Conservation (phyloP, 2,113 vertebrate species). For the Prionailurus viverrinus region DNA sequence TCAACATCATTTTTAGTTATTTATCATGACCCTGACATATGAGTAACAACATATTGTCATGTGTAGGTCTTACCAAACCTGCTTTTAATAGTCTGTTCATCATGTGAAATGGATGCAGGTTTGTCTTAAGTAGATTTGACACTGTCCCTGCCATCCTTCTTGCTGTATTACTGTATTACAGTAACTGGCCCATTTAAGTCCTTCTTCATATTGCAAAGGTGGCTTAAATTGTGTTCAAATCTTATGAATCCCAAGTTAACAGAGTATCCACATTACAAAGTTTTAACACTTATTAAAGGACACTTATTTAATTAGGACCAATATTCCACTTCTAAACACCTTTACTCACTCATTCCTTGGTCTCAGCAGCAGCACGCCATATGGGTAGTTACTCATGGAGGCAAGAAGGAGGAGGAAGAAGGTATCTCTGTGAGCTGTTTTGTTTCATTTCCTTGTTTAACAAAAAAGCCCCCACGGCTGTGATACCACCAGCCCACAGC, state of each 20-base stretch:
- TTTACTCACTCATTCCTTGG: slow-evolving; percentile 66
- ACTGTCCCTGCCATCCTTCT: not conserved
- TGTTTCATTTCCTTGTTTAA: slow-evolving; percentile 49
- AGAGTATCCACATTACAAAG: not conserved
- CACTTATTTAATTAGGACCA: not conserved
- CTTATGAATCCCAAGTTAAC: not conserved
- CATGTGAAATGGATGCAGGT: not conserved
- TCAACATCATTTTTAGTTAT: not conserved
- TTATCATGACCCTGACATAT: not conserved
- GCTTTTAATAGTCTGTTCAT: not conserved
- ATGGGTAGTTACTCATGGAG: slow-evolving; percentile 41
- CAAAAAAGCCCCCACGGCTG: slow-evolving; percentile 25
- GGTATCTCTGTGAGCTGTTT: slow-evolving; percentile 52
- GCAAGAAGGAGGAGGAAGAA: slow-evolving; percentile 55
- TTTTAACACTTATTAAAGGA: slow-evolving; percentile 20
- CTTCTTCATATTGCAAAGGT: slow-evolving; percentile 2
- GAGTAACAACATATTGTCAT: not conserved
- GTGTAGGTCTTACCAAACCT: not conserved
- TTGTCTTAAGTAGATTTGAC: not conserved
- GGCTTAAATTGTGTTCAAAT: slow-evolving; percentile 44
- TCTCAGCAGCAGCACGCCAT: not conserved
- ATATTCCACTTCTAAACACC: slow-evolving; percentile 52
- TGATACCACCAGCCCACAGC: not conserved
- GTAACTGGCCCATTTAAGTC: not conserved
- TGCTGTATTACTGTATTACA: not conserved